Evolutionary conservation across 2,888 invertebrate genomes (phyloP).

Genomic region (Troides aeacus): DNA sequence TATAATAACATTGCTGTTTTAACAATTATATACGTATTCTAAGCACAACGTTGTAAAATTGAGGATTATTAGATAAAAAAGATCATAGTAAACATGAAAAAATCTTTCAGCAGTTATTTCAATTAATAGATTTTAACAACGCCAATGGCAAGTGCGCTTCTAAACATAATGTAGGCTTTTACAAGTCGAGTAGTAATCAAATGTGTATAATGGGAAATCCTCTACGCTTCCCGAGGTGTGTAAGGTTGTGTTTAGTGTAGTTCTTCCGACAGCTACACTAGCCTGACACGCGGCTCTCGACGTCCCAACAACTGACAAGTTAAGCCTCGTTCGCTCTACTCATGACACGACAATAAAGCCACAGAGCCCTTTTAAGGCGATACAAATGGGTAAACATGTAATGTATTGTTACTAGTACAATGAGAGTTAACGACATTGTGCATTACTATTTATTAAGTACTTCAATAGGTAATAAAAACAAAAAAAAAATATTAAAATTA

Average conservation of each 20-base stretch:
- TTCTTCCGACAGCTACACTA: slow-evolving; percentile 35
- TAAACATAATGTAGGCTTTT: slow-evolving; percentile 3
- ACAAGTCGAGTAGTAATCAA: slow-evolving; percentile 22
- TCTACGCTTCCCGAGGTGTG: slow-evolving; percentile 12
- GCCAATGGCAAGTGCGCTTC: no score
- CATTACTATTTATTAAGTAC: no score
- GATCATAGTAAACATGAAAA: no score
- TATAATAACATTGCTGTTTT: no score
- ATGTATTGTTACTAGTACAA: slow-evolving; percentile 1
- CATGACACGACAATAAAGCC: slow-evolving; percentile 34
- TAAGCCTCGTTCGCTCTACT: slow-evolving; percentile 38
- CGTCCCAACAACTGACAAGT: slow-evolving; percentile 45
- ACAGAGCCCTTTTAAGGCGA: slow-evolving; percentile 32
- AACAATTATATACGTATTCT: no score
- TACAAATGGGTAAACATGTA: slow-evolving; percentile 28
- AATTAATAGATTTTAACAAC: no score
- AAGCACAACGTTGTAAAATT: no score
- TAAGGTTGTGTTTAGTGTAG: slow-evolving; percentile 36
- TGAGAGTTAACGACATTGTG: no score
- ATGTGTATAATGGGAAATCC: slow-evolving; percentile 2
- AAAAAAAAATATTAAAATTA: no score
- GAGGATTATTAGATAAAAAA: no score
- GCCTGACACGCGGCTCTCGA: slow-evolving; percentile 44
- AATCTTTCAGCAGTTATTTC: no score
- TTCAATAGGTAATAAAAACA: no score